These are phyloP conservation scores for Vesta saturnalis DNA, from an alignment of 2,888 invertebrate genomes.

Conservation along the genomic window DNA sequence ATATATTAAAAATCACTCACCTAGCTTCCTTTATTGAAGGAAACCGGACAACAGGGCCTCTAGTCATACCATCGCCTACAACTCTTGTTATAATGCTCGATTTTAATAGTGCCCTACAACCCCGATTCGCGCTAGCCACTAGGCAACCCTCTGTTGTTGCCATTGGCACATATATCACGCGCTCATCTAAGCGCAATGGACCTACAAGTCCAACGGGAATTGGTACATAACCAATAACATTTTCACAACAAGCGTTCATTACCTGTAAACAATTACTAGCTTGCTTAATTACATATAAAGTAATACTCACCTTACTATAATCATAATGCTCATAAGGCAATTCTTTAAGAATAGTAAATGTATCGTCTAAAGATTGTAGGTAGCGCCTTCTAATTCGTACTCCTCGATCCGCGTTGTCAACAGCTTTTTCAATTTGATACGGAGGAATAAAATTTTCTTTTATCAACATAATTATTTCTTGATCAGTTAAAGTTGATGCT, in stretches of 20 bases:
- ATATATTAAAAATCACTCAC: conserved; percentile 48
- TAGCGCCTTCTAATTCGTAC: conserved; percentile 83
- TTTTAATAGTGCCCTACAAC: conserved; percentile 86
- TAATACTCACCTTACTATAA: conserved; percentile 75
- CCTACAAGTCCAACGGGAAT: conserved; percentile 97
- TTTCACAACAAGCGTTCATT: conserved; percentile 95
- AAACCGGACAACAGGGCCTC: conserved; percentile 94
- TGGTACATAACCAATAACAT: conserved; percentile 96
- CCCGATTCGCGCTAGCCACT: conserved; percentile 96
- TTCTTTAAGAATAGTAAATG: conserved; percentile 71
- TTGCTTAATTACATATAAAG: neutral
- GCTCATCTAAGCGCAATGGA: conserved; percentile 86
- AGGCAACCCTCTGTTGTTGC: conserved; percentile 99
- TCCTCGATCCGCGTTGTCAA: conserved; percentile 86
- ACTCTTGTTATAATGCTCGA: conserved; percentile 87
- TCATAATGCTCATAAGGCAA: conserved; percentile 89
- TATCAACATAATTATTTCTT: conserved; percentile 85
- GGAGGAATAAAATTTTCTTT: conserved; percentile 82
- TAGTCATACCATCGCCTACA: conserved; percentile 94
- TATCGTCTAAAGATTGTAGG: conserved; percentile 68
- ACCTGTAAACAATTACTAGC: conserved; percentile 63
- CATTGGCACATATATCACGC: conserved; percentile 89
- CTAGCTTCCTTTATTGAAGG: conserved; percentile 80
- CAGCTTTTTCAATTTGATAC: conserved; percentile 88
- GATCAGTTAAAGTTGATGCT: conserved; percentile 79